A percentile compares a stretch with the other conserved stretches of the same genome.
phyloP scores from a whole-genome alignment of 1,140 invertebrate species.

The Drosophila hydei region DNA sequence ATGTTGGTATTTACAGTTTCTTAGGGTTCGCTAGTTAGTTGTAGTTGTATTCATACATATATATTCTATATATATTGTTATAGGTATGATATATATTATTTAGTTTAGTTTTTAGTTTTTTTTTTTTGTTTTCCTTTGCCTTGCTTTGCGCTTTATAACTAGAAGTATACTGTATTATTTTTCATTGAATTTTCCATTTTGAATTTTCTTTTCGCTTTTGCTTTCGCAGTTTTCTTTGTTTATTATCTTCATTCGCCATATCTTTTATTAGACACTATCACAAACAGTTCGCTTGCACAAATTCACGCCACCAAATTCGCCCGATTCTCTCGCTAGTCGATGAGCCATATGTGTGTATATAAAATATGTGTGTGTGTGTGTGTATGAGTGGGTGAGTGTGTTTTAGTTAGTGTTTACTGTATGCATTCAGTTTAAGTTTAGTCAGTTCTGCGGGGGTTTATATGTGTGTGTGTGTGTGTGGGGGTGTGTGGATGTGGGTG shows the following conservation, averaged over 20 bases:
- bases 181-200: constrained; percentile 24
- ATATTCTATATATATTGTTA: constrained; percentile 6
- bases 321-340: constrained; percentile 24
- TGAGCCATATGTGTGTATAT: constrained; percentile 20
- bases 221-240: constrained; percentile 4
- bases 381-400: constrained; percentile 9
- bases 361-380: constrained; percentile 8
- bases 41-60: constrained; percentile 23
- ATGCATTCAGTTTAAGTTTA: constrained; percentile 56
- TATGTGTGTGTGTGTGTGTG: background rate
- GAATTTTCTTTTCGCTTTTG: constrained; percentile 11
- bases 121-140: constrained; percentile 33
- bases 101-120: constrained; percentile 23
- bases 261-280: constrained; percentile 83
- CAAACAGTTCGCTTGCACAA: constrained; percentile 72
- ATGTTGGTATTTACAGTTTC: constrained; percentile 28
- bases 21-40: constrained; percentile 36
- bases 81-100: constrained; percentile 12
- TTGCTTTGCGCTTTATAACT: constrained; percentile 40
- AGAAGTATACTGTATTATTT: constrained; percentile 63
- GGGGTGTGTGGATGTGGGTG: background rate
- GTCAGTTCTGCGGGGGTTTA: constrained; percentile 58
- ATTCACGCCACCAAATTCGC: constrained; percentile 30
- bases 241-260: constrained; percentile 78
- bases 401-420: constrained; percentile 28